Percentiles rank a stretch among this genome's conserved stretches.
These are phyloP conservation scores for Nymphalis polychloros DNA, from an alignment of 2,888 invertebrate genomes.

Conservation along the genomic window DNA sequence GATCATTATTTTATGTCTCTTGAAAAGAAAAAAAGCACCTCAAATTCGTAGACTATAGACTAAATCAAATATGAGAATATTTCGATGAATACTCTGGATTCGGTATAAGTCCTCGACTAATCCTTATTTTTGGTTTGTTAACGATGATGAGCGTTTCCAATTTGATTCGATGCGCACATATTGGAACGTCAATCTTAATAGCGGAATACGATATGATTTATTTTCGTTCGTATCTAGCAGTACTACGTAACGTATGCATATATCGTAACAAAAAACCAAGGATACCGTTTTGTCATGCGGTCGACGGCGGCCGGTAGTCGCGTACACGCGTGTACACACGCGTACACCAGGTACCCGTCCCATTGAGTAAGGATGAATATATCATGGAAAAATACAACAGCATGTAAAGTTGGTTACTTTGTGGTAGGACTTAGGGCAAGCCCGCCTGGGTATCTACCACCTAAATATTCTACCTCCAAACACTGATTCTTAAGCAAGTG, in stretches of 20 bases:
- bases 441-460: too few species aligned
- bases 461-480: too few species aligned
- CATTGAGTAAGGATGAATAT: slow-evolving; percentile 20
- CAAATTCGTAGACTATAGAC: too few species aligned
- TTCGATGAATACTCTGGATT: neutral
- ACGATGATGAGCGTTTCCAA: neutral
- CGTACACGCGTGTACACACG: slow-evolving; percentile 42
- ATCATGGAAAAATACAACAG: slow-evolving; percentile 10
- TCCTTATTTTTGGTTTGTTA: slow-evolving; percentile 1
- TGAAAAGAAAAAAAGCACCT: too few species aligned
- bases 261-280: slow-evolving; percentile 27
- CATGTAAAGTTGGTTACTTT: too few species aligned
- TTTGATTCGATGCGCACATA: slow-evolving; percentile 10
- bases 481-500: too few species aligned
- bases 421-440: too few species aligned
- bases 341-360: neutral
- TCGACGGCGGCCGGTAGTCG: slow-evolving; percentile 42
- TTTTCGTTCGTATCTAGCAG: slow-evolving; percentile 25
- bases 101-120: neutral
- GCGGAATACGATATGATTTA: slow-evolving; percentile 14
- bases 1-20: too few species aligned
- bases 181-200: slow-evolving; percentile 17
- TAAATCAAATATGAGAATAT: too few species aligned
- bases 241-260: slow-evolving; percentile 18
- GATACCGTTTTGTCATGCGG: slow-evolving; percentile 59